Evolutionary conservation across 2,113 vertebrate species (phyloP), one percentile per base, ranked within the genome.

Genomic region (Amia ocellicauda): DNA sequence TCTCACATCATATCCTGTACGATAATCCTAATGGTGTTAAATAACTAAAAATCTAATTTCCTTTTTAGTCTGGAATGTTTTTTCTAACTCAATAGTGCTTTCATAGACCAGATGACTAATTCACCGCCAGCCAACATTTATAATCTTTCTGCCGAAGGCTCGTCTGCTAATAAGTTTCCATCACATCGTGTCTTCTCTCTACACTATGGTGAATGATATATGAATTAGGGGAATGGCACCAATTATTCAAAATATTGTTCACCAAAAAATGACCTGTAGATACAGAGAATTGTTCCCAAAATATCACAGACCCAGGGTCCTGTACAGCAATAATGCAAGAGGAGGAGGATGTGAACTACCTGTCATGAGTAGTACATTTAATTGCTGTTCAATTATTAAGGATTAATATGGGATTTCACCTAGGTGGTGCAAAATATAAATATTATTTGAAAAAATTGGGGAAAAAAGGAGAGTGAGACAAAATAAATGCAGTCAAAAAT

Each of bases 331-430:
- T 47, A 47, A n/a, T 7, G n/a, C 11, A 47, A 19, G n/a, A n/a
- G n/a, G n/a, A n/a, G n/a, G n/a, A n/a, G n/a, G n/a, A 16, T n/a
- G n/a, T 16, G 87, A 83, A n/a, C n/a, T n/a, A n/a, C n/a, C n/a
- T n/a, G n/a, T n/a, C n/a, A 80, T 73, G 80, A 85, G 87, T 86
- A 81, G 67, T 72, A 79, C 78, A 84, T 87, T 86, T 83, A 86
- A 91, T 83, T 82, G 82, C 71, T 66, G 80, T 75, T 88, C 79
- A 89, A 86, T 89, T 89, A 87, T 88, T 88, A 84, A 83, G 62
- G 85, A 91, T 88, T 88, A 80, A 88, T 89, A 89, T 62, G 49
- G 55, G 26, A 72, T 79, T 78, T 85, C 78, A 85, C 69, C 65
- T 36, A 10, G 3, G 11, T 36, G n/a, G n/a, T n/a, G n/a, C n/a